Evolutionary conservation across 1,140 invertebrate species (phyloP).

Genomic region (Amyelois transitella): DNA sequence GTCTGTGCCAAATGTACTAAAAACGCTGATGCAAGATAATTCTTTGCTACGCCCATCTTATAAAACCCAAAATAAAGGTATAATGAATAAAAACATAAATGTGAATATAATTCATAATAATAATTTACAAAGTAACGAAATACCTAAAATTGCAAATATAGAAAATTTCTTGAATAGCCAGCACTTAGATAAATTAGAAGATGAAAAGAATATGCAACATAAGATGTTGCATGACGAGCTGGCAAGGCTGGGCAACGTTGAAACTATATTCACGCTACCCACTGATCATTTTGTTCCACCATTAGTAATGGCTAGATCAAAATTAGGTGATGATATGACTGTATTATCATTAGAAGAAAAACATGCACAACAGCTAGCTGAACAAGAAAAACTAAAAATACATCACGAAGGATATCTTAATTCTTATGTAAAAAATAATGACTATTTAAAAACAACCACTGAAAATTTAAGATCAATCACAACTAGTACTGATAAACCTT

Average conservation of each 20-base stretch:
- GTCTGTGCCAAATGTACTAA: slow-evolving; percentile 9
- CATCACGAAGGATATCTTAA: slow-evolving; percentile 21
- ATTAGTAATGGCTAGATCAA: slow-evolving; percentile 72
- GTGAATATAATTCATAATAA: slow-evolving; percentile 35
- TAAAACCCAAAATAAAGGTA: slow-evolving; percentile 21
- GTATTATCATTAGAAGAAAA: slow-evolving; percentile 69
- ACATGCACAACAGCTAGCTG: slow-evolving; percentile 58
- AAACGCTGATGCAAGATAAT: slow-evolving; percentile 7
- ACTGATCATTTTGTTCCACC: slow-evolving; percentile 72
- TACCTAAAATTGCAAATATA: slow-evolving; percentile 34
- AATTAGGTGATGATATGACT: slow-evolving; percentile 69
- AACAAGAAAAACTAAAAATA: slow-evolving; percentile 29
- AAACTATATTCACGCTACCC: slow-evolving; percentile 68
- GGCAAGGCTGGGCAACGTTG: slow-evolving; percentile 51
- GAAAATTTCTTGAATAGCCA: slow-evolving; percentile 36
- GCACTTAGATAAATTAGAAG: slow-evolving; percentile 45
- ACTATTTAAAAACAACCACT: slow-evolving; percentile 11
- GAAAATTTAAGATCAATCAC: slow-evolving; percentile 10
- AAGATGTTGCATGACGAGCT: slow-evolving; percentile 59
- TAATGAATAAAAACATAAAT: slow-evolving; percentile 36
- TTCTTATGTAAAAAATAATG: slow-evolving; percentile 8
- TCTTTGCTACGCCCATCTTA: slow-evolving; percentile 11
- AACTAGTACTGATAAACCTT: slow-evolving; percentile 10
- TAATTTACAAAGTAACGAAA: slow-evolving; percentile 50
- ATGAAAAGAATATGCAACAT: slow-evolving; percentile 55